Conservation (phyloP, 2,888 invertebrate genomes). For the Aphidius colemani region DNA sequence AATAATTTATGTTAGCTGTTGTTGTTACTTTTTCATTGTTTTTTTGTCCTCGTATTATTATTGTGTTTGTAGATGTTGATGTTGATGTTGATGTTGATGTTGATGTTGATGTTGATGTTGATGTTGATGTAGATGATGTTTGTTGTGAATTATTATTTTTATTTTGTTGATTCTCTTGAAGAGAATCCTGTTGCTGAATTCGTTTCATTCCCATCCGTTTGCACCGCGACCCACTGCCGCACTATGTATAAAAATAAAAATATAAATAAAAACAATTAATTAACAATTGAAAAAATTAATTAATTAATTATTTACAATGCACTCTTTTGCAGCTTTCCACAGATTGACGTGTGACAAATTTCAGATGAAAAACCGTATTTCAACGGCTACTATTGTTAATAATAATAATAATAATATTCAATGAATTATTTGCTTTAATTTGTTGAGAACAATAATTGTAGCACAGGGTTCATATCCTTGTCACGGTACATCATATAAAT, state of each 20-base stretch:
- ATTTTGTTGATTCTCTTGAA: constrained; percentile 39
- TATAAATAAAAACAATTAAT: not conserved
- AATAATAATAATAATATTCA: too few relatives aligned
- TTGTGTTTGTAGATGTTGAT: constrained; percentile 45
- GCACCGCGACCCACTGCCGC: constrained; percentile 60
- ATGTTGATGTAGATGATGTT: constrained; percentile 42
- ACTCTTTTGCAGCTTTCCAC: constrained; percentile 62
- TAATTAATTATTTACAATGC: constrained; percentile 56
- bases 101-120: too few relatives aligned
- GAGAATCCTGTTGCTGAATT: constrained; percentile 54
- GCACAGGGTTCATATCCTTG: constrained; percentile 72
- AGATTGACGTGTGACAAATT: constrained; percentile 57
- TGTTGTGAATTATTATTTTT: constrained; percentile 37
- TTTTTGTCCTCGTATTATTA: constrained; percentile 44
- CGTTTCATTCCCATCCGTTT: constrained; percentile 60
- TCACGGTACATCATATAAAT: constrained; percentile 78
- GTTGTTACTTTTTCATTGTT: constrained; percentile 52
- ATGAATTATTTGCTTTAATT: not conserved
- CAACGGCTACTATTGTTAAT: constrained; percentile 32
- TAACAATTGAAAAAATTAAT: not conserved
- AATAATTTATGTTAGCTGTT: too few relatives aligned
- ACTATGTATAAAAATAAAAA: constrained; percentile 39
- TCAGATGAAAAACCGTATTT: constrained; percentile 47
- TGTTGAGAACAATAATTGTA: constrained; percentile 36
- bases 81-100: too few relatives aligned